phyloP scores from a whole-genome alignment of 2,888 invertebrate genomes.

The Labia minor region DNA sequence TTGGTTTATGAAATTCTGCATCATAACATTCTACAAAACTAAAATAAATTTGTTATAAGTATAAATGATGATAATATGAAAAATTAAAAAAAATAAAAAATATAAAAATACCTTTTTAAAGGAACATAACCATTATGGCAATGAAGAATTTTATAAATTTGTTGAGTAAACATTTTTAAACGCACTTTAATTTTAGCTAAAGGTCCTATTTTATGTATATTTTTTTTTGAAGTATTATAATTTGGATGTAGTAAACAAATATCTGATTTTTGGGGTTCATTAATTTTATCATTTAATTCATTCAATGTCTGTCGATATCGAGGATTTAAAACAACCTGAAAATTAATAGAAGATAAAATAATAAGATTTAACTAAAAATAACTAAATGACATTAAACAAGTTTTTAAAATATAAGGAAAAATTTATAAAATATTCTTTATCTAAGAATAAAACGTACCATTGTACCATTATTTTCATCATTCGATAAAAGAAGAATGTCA shows the following conservation, averaged over 20 bases:
- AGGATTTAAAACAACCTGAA: not conserved
- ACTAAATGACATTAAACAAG: not conserved
- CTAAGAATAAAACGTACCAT: not conserved
- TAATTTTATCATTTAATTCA: not conserved
- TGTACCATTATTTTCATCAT: not conserved
- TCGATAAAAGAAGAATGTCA: not conserved
- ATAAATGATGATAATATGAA: no score
- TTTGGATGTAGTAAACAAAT: not conserved
- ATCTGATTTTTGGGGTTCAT: not conserved
- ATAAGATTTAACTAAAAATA: not conserved
- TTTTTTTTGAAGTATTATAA: not conserved
- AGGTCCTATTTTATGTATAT: not conserved
- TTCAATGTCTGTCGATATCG: not conserved
- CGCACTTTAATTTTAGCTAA: not conserved
- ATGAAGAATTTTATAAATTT: not conserved
- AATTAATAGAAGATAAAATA: not conserved
- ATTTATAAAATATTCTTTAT: not conserved
- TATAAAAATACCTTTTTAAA: not conserved
- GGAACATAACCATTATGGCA: not conserved
- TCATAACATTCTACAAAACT: not conserved
- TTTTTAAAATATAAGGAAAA: no score
- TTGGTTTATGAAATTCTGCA: not conserved
- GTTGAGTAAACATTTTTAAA: not conserved
- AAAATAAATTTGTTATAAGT: not conserved
- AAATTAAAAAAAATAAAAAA: not conserved